These are phyloP conservation scores for Tachypleus tridentatus DNA, from an alignment of 1,140 invertebrate genomes.

Conservation along the genomic window DNA sequence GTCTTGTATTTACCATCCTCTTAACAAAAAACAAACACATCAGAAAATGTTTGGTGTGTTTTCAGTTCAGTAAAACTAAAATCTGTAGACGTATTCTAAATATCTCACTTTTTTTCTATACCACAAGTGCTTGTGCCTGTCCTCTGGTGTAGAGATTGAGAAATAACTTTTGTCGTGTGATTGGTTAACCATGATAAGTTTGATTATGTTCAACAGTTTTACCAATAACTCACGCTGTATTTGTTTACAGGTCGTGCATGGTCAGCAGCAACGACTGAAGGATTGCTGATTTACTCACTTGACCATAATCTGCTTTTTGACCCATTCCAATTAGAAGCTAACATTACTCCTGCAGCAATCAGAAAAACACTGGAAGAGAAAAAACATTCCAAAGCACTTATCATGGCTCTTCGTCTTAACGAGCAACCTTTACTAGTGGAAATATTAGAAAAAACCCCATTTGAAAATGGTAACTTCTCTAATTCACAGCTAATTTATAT, in stretches of 20 bases:
- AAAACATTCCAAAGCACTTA: slow-evolving; percentile 58
- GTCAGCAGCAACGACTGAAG: slow-evolving; percentile 85
- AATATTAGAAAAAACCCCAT: slow-evolving; percentile 70
- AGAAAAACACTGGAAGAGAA: slow-evolving; percentile 46
- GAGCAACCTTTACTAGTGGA: slow-evolving; percentile 61
- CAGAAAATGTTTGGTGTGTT: too few relatives aligned
- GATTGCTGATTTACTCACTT: slow-evolving; percentile 78
- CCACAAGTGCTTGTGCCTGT: too few relatives aligned
- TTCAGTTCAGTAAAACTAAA: too few relatives aligned
- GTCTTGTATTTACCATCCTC: too few relatives aligned
- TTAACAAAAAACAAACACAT: too few relatives aligned
- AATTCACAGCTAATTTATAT: too few relatives aligned
- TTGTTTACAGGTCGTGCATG: slow-evolving; percentile 57
- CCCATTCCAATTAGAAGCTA: slow-evolving; percentile 68
- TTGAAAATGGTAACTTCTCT: slow-evolving; percentile 48
- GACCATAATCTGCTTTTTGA: slow-evolving; percentile 64
- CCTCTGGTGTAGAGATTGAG: background rate
- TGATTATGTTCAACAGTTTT: background rate
- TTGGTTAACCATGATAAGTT: background rate
- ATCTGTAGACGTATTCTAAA: too few relatives aligned
- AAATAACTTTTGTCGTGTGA: background rate
- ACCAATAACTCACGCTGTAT: slow-evolving; percentile 7
- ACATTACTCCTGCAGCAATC: slow-evolving; percentile 55
- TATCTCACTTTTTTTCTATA: too few relatives aligned
- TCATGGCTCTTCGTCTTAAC: slow-evolving; percentile 77